Evolutionary conservation across 1,140 invertebrate species (phyloP).

Genomic region (Caerostris darwini): DNA sequence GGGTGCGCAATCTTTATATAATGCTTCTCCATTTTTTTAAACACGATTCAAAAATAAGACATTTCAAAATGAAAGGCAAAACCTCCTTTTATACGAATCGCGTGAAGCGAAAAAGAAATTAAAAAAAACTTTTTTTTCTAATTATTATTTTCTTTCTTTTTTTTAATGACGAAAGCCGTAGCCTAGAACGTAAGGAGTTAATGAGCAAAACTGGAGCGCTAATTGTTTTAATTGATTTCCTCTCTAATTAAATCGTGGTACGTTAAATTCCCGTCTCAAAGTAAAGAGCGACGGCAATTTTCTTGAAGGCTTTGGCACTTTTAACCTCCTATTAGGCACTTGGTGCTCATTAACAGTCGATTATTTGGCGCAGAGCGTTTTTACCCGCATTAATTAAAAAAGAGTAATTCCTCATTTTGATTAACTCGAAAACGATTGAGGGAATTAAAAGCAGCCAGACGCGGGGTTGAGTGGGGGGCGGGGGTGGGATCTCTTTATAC

Average conservation of each 20-base stretch:
- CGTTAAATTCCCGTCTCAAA: constrained; percentile 39
- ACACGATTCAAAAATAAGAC: background rate
- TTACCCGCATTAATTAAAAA: constrained; percentile 75
- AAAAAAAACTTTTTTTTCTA: no score
- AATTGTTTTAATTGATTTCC: constrained; percentile 77
- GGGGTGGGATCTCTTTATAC: constrained; percentile 32
- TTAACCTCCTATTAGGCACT: constrained; percentile 71
- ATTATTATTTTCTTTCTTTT: no score
- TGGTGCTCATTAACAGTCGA: constrained; percentile 72
- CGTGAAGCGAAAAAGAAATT: background rate
- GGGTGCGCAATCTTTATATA: background rate
- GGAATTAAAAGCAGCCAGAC: constrained; percentile 16
- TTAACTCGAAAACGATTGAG: constrained; percentile 75
- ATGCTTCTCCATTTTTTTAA: background rate
- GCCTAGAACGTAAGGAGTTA: constrained; percentile 55
- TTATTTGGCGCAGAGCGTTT: constrained; percentile 70
- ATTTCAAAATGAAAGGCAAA: background rate
- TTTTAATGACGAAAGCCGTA: background rate
- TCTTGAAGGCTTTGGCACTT: constrained; percentile 75
- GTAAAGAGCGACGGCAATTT: constrained; percentile 66
- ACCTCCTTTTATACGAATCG: background rate
- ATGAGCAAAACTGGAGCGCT: constrained; percentile 75
- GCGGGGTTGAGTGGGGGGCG: background rate
- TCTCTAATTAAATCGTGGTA: constrained; percentile 72
- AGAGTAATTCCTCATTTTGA: constrained; percentile 71